Percentiles rank a stretch among this genome's conserved stretches.
Conservation (phyloP, 2,113 vertebrate genomes). For the Drymodes brunneopygia region DNA sequence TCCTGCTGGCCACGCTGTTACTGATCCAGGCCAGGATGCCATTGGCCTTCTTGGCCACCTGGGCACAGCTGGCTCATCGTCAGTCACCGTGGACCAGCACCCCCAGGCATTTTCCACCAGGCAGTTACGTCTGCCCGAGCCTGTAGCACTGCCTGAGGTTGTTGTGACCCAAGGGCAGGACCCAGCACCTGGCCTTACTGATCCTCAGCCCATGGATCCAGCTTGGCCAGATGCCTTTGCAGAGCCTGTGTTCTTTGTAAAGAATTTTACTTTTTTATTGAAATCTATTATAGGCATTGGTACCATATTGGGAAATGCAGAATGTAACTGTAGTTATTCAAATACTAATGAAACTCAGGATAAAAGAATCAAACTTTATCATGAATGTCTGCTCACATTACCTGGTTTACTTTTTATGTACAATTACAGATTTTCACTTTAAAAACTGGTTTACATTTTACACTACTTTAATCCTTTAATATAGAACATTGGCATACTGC, state of each 20-base stretch:
- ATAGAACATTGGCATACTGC: background rate
- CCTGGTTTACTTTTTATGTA: background rate
- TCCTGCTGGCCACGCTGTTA: background rate
- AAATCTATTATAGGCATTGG: background rate
- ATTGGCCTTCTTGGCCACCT: background rate
- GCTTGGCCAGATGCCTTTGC: background rate
- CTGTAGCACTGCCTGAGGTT: background rate
- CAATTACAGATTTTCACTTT: background rate
- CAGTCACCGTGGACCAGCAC: accelerated
- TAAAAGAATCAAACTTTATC: background rate
- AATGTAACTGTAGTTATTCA: background rate
- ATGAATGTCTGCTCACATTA: background rate
- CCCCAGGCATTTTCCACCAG: background rate
- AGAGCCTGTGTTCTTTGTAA: background rate
- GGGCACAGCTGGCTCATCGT: background rate
- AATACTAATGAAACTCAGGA: background rate
- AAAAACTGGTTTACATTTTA: background rate
- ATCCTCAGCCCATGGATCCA: background rate
- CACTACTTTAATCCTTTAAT: background rate
- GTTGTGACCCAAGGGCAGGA: background rate
- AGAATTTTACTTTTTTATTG: background rate
- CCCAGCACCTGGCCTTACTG: background rate
- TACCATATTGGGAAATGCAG: background rate
- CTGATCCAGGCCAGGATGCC: background rate
- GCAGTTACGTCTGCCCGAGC: no score